Percentiles rank a stretch among this genome's conserved stretches.
These are phyloP conservation scores for Leptobrachium ailaonicum DNA, from an alignment of 2,113 vertebrate genomes.

Conservation along the genomic window DNA sequence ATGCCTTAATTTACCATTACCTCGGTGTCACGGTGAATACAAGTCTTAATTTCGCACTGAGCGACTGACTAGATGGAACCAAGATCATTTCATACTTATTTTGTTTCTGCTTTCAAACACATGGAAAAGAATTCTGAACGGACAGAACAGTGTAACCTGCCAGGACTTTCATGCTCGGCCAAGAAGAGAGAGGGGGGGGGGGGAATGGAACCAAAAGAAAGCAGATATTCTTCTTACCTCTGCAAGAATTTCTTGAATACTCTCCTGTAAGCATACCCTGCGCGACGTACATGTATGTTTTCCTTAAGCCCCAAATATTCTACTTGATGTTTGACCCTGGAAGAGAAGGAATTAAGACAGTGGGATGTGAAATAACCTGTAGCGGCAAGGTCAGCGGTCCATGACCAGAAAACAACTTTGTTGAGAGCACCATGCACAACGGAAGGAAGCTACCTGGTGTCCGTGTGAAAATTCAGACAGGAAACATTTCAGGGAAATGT, in stretches of 20 bases:
- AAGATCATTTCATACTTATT: neutral
- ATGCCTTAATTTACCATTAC: too few relatives aligned
- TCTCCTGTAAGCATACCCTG: constrained; percentile 93
- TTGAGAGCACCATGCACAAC: neutral
- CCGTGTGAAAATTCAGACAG: neutral
- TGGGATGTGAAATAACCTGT: neutral
- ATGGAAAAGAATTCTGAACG: constrained; percentile 46
- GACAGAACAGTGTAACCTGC: constrained; percentile 44
- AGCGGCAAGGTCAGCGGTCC: neutral
- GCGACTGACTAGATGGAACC: too few relatives aligned
- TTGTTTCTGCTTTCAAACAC: neutral
- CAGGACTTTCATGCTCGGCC: constrained; percentile 41
- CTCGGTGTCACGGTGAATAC: too few relatives aligned
- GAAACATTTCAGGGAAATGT: neutral
- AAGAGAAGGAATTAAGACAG: constrained; percentile 26
- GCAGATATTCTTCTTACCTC: constrained; percentile 70
- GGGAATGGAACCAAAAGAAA: constrained; percentile 27
- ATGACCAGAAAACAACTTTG: neutral
- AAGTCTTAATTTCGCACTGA: too few relatives aligned
- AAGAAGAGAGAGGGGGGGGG: neutral
- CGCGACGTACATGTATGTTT: constrained; percentile 93
- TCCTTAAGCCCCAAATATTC: constrained; percentile 96
- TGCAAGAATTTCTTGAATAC: constrained; percentile 94
- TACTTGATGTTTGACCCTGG: constrained; percentile 95
- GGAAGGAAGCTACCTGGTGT: neutral